Evolutionary conservation across 1,140 invertebrate genomes (phyloP).

Genomic region (Scaptomyza graminum): DNA sequence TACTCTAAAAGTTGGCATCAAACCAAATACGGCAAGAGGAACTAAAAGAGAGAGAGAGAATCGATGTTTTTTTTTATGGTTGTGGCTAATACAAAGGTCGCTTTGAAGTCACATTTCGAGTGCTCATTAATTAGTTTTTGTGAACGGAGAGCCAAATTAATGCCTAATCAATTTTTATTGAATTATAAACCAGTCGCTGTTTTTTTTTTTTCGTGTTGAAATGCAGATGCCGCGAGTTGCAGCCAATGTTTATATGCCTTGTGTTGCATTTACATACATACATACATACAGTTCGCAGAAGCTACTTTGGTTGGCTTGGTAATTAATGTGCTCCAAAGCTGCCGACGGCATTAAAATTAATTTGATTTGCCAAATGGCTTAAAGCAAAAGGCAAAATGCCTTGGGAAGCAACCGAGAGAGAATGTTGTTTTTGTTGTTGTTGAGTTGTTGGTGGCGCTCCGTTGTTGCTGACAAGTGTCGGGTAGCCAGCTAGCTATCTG

Average conservation of each 20-base stretch:
- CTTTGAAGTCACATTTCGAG: conserved; percentile 19
- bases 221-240: conserved; percentile 16
- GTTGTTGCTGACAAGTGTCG: conserved; percentile 47
- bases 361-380: conserved; percentile 50
- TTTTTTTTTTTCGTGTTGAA: background rate
- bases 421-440: background rate
- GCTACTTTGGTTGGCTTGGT: conserved; percentile 18
- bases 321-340: conserved; percentile 62
- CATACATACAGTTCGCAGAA: background rate
- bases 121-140: conserved; percentile 74
- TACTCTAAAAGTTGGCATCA: conserved; percentile 65
- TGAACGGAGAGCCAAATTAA: conserved; percentile 68
- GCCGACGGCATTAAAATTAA: conserved; percentile 63
- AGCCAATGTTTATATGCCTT: background rate
- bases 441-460: conserved; percentile 42
- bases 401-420: conserved; percentile 6
- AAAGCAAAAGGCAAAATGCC: conserved; percentile 21
- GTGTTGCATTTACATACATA: background rate
- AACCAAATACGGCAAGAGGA: conserved; percentile 53
- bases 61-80: background rate
- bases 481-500: conserved; percentile 21
- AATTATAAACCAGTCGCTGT: conserved; percentile 74
- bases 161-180: conserved; percentile 82
- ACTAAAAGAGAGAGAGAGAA: background rate
- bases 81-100: conserved; percentile 37